Percentiles rank a stretch among this genome's conserved stretches.
Evolutionary conservation across 2,113 vertebrate genomes (phyloP).

Genomic region (Peromyscus leucopus): DNA sequence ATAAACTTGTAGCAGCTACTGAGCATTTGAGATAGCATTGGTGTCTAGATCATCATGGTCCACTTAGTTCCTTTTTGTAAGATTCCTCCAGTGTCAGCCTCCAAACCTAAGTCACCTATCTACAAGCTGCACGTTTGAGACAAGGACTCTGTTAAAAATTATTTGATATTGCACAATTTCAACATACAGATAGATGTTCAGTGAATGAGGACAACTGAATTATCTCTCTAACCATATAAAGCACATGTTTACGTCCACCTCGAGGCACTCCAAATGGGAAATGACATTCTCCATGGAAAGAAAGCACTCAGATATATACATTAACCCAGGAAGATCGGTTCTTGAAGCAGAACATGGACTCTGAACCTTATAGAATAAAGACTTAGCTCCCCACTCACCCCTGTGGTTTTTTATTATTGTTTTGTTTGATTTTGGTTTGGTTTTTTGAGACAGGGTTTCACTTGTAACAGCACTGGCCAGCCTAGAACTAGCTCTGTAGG

Average conservation of each 20-base stretch:
- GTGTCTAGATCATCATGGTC: neutral
- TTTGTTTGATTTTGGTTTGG: neutral
- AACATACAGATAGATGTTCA: neutral
- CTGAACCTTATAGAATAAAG: neutral
- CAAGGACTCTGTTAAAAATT: neutral
- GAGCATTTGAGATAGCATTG: neutral
- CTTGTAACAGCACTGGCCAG: neutral
- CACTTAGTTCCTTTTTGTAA: conserved; percentile 5
- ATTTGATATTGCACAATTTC: neutral
- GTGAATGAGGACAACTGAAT: neutral
- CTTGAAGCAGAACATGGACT: neutral
- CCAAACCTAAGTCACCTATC: neutral
- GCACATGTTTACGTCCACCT: neutral
- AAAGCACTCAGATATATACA: neutral
- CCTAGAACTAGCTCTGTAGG: neutral
- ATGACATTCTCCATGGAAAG: neutral
- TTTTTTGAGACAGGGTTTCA: neutral
- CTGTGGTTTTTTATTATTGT: neutral
- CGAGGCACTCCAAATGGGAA: neutral
- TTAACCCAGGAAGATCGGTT: neutral
- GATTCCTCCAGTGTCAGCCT: neutral
- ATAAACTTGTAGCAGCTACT: neutral
- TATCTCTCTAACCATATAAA: neutral
- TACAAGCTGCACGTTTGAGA: conserved; percentile 8
- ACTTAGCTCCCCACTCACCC: neutral